A percentile compares a stretch with the other conserved stretches of the same genome.
Conservation (phyloP, 2,888 invertebrate genomes). For the Pristionchus fissidentatus region DNA sequence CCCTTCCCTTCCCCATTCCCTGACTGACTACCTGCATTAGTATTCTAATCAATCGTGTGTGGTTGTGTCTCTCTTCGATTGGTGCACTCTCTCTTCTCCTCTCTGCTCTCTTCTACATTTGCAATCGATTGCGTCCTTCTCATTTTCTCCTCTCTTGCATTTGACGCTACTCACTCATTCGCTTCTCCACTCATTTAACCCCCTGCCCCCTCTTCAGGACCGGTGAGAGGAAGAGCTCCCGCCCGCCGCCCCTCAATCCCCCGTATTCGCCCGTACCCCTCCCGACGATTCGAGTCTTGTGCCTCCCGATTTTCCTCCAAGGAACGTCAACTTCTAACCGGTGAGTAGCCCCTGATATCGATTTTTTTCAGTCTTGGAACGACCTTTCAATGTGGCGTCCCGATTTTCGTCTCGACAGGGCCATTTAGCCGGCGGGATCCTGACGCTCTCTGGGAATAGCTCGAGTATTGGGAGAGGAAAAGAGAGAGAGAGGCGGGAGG, state of each 20-base stretch:
- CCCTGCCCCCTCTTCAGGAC: neutral
- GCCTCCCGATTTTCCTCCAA: too few relatives aligned
- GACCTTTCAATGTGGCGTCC: neutral
- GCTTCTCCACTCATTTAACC: neutral
- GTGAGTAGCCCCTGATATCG: neutral
- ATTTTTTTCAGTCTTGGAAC: neutral
- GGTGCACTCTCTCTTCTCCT: too few relatives aligned
- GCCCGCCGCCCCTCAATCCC: too few relatives aligned
- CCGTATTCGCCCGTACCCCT: too few relatives aligned
- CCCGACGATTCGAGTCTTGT: too few relatives aligned
- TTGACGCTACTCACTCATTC: neutral
- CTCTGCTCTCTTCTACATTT: neutral
- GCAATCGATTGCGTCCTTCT: neutral
- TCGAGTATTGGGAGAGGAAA: neutral
- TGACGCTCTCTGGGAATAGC: neutral
- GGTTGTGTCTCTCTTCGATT: too few relatives aligned
- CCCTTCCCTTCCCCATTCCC: too few relatives aligned
- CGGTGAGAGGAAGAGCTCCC: constrained; percentile 16
- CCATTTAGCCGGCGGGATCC: neutral
- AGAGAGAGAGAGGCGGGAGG: neutral
- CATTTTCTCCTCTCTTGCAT: neutral
- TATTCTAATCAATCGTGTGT: too few relatives aligned
- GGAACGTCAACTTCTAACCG: neutral
- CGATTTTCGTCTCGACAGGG: neutral
- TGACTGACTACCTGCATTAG: too few relatives aligned